Evolutionary conservation across 53 echinoderm and acorn worm species (phyloP).

Genomic region (Paracentrotus lividus): DNA sequence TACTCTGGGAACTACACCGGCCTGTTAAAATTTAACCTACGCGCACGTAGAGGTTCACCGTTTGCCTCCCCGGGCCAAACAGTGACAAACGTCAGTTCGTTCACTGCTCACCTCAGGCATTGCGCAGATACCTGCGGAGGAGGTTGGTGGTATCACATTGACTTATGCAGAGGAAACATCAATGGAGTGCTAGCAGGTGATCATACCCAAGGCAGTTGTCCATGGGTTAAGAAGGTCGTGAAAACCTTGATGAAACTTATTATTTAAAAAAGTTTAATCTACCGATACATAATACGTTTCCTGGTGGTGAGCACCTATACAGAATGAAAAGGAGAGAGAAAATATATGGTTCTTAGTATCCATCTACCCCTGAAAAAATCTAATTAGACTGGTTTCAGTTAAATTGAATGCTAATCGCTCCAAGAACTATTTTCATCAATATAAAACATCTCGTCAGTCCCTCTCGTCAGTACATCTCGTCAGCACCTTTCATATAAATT

Average conservation of each 20-base stretch:
- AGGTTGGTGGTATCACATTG: not conserved
- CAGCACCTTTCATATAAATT: no score
- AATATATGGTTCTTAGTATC: no score
- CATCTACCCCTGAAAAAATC: no score
- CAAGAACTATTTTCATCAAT: no score
- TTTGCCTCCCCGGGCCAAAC: not conserved
- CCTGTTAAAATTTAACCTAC: not conserved
- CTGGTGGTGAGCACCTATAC: no score
- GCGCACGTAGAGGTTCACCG: not conserved
- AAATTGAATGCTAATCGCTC: no score
- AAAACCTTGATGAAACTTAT: slow-evolving; percentile 18
- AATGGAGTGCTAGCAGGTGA: not conserved
- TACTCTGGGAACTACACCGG: not conserved
- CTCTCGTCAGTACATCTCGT: no score
- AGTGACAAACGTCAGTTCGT: not conserved
- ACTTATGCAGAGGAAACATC: not conserved
- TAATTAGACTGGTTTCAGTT: no score
- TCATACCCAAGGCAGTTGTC: not conserved
- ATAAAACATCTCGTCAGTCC: no score
- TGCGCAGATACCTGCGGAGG: not conserved
- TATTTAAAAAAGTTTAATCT: no score
- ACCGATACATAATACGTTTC: no score
- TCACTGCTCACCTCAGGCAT: not conserved
- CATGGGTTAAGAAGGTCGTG: not conserved
- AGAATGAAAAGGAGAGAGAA: no score